Percentiles rank a stretch among this genome's conserved stretches.
phyloP scores from a whole-genome alignment of 2,113 vertebrate species.

The Symphodus melops region DNA sequence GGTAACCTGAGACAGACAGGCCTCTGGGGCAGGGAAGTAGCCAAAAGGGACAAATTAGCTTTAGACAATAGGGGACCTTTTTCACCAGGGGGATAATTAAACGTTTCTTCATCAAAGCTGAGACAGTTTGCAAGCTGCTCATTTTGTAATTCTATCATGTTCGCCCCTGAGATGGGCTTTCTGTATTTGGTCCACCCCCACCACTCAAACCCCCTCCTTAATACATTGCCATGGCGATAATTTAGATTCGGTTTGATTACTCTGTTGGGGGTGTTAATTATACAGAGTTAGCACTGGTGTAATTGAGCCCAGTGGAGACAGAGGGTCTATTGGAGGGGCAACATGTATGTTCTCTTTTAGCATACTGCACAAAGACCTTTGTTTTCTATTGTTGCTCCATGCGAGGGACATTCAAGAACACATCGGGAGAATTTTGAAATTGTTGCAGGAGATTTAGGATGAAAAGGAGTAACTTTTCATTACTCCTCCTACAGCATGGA shows the following conservation, averaged over 20 bases:
- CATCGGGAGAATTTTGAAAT: slow-evolving; percentile 15
- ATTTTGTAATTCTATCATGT: slow-evolving; percentile 90
- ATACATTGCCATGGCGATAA: slow-evolving; percentile 69
- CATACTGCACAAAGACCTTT: slow-evolving; percentile 71
- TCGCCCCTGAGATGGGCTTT: slow-evolving; percentile 84
- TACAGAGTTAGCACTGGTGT: slow-evolving; percentile 72
- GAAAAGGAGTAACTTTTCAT: slow-evolving; percentile 4
- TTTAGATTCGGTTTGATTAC: slow-evolving; percentile 85
- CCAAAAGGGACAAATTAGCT: slow-evolving; percentile 90
- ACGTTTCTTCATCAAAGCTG: slow-evolving; percentile 92
- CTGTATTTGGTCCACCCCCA: slow-evolving; percentile 77
- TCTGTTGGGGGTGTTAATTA: slow-evolving; percentile 85
- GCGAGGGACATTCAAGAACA: slow-evolving; percentile 28
- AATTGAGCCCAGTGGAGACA: slow-evolving; percentile 77
- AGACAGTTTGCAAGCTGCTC: slow-evolving; percentile 94
- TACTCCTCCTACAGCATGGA: not conserved
- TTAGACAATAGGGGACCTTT: slow-evolving; percentile 91
- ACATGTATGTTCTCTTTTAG: slow-evolving; percentile 52
- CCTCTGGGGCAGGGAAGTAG: slow-evolving; percentile 84
- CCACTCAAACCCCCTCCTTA: slow-evolving; percentile 69
- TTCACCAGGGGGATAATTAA: slow-evolving; percentile 93
- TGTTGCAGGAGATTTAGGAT: not conserved
- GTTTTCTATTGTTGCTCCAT: slow-evolving; percentile 50
- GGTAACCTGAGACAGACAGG: slow-evolving; percentile 83
- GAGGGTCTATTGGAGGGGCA: slow-evolving; percentile 72